phyloP scores from a whole-genome alignment of 1,140 invertebrate genomes.

The Aricia agestis region DNA sequence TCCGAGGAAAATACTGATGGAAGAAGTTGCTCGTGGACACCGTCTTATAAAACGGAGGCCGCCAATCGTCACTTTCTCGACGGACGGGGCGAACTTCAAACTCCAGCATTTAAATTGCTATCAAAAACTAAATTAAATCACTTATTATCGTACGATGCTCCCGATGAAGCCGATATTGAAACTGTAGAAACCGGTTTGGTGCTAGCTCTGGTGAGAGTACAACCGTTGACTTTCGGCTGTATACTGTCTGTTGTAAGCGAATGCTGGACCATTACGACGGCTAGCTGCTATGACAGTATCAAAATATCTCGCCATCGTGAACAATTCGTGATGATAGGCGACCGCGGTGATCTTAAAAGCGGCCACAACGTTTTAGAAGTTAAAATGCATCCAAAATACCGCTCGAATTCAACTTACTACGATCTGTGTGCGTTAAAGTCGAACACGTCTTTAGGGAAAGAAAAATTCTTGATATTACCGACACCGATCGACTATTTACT shows the following conservation, averaged over 20 bases:
- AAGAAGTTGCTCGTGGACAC: constrained; percentile 48
- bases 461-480: constrained; percentile 28
- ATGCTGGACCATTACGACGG: constrained; percentile 56
- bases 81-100: background rate
- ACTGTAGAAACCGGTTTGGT: constrained; percentile 29
- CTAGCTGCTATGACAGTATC: constrained; percentile 57
- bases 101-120: background rate
- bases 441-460: constrained; percentile 27
- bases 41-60: constrained; percentile 41
- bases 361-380: constrained; percentile 42
- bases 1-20: background rate
- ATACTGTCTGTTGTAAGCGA: constrained; percentile 45
- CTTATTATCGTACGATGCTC: background rate
- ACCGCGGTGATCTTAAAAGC: constrained; percentile 29
- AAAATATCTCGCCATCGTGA: constrained; percentile 53
- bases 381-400: constrained; percentile 48
- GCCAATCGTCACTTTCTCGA: constrained; percentile 38
- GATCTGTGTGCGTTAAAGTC: constrained; percentile 48
- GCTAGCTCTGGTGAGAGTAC: constrained; percentile 50
- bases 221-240: constrained; percentile 47
- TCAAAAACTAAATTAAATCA: background rate
- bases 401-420: constrained; percentile 40
- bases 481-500: constrained; percentile 42
- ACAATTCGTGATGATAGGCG: constrained; percentile 49
- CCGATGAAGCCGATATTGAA: constrained; percentile 21